Conservation (phyloP, 2,888 invertebrate species). For the Cosmopolites sordidus region DNA sequence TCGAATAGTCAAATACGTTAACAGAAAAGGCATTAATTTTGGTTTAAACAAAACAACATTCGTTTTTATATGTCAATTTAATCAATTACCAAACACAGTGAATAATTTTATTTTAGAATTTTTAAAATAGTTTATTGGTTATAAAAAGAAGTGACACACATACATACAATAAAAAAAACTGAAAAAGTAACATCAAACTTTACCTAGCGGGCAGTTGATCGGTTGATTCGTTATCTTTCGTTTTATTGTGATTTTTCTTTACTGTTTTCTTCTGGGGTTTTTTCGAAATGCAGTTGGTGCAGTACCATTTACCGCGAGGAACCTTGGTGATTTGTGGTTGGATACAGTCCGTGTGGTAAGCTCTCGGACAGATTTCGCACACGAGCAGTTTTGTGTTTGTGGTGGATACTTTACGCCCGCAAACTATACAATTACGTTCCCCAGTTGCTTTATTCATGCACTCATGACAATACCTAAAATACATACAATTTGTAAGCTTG, state of each 20-base stretch:
- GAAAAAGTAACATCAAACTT: slow-evolving; percentile 10
- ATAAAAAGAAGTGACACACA: neutral
- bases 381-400: slow-evolving; percentile 63
- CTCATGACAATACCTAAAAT: slow-evolving; percentile 84
- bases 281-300: slow-evolving; percentile 79
- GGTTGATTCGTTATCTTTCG: slow-evolving; percentile 55
- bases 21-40: too few species aligned
- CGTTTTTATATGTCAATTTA: neutral
- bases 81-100: neutral
- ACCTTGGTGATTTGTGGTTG: slow-evolving; percentile 80
- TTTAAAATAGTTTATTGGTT: slow-evolving; percentile 3
- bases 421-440: slow-evolving; percentile 90
- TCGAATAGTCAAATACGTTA: too few species aligned
- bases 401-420: slow-evolving; percentile 65
- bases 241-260: slow-evolving; percentile 49
- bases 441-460: slow-evolving; percentile 92
- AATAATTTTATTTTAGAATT: slow-evolving; percentile 25
- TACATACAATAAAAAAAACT: neutral
- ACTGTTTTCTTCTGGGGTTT: slow-evolving; percentile 63
- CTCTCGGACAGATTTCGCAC: slow-evolving; percentile 86
- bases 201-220: slow-evolving; percentile 56
- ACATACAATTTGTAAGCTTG: neutral
- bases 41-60: too few species aligned
- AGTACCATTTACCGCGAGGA: slow-evolving; percentile 58
- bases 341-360: slow-evolving; percentile 91